A percentile compares a stretch with the other conserved stretches of the same genome.
phyloP scores from a whole-genome alignment of 2,797 vertebrate genomes.

The Sebastes wilsoni region DNA sequence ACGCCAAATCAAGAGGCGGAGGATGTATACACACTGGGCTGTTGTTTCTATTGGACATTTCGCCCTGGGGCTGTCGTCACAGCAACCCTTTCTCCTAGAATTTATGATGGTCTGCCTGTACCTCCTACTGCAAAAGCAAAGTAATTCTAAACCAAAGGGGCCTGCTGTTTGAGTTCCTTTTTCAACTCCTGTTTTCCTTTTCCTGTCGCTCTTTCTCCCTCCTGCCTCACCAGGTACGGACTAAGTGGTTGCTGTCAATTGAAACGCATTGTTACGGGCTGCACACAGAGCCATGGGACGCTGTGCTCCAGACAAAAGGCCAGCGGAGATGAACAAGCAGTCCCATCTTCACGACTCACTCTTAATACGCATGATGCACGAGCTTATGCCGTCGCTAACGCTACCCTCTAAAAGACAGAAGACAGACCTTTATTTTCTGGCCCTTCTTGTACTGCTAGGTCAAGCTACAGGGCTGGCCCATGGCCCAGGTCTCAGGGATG shows the following conservation, averaged over 20 bases:
- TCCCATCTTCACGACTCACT: constrained; percentile 11
- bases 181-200: neutral
- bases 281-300: constrained; percentile 2
- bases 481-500: constrained; percentile 55
- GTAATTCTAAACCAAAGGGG: constrained; percentile 29
- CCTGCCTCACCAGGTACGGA: constrained; percentile 32
- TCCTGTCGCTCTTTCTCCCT: constrained; percentile 14
- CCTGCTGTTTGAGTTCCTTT: constrained; percentile 23
- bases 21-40: constrained; percentile 60
- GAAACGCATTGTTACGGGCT: constrained; percentile 42
- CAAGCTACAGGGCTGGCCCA: constrained; percentile 57
- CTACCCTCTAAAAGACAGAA: constrained; percentile 18
- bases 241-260: constrained; percentile 38
- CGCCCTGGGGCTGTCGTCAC: constrained; percentile 53
- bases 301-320: constrained; percentile 2
- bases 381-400: constrained; percentile 10
- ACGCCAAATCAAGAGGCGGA: constrained; percentile 49
- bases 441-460: constrained; percentile 35
- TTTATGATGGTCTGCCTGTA: constrained; percentile 46
- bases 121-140: constrained; percentile 39
- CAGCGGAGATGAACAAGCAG: constrained; percentile 13
- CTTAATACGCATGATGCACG: constrained; percentile 36
- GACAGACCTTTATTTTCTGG: constrained; percentile 33
- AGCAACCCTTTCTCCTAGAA: constrained; percentile 46
- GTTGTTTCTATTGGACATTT: constrained; percentile 73